Base-by-base conservation (phyloP, 2,113 vertebrate species). In the Astatotilapia flaviijosephi region DNA sequence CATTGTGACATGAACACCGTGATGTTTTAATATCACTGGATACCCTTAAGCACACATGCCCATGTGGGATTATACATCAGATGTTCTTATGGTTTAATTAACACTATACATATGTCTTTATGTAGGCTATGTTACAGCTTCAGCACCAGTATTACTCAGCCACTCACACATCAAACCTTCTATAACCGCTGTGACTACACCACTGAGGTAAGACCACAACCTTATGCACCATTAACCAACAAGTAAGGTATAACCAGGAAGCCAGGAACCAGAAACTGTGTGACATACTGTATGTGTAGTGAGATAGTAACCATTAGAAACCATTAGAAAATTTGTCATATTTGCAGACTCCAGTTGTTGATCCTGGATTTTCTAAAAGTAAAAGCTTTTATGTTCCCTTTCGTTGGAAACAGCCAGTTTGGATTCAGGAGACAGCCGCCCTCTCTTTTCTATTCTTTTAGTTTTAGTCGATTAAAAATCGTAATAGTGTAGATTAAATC, bases 201-300 rank as follows among this genome's bases (percentile, higher is more conserved):
- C 93, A 73, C 75, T 89, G 17, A 93, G 90, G 96, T 95, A 83
- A 87, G 60, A 9, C 14, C 47, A 35, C 17, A 82, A 12, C 5
- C 10, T 40, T 4, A 45, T 21, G 37, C 56, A 37, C 19, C 17
- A 49, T 31, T 77, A 49, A 31, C 45, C 10, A 28, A 1, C 42
- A 1, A 77, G 26, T 31, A 19, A 47, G 58, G 6, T 62, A 35
- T 5, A 35, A 62, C 17, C 58, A 62, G 6, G 0, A 35, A 62
- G 58, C 70, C 15, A 49, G 70, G 70, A 49, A 77, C 17, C 42
- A 75, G 23, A 77, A 49, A n/a, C 9, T 12, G 42, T 75, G 42
- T 49, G 40, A 77, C 26, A 49, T 12, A 26, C 37, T 45, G 37
- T 45, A 19, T 28, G 42, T 49, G 23, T 17, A 12, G 6, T 77